phyloP scores from a whole-genome alignment of 2,797 vertebrate genomes.

The Bucorvus abyssinicus region DNA sequence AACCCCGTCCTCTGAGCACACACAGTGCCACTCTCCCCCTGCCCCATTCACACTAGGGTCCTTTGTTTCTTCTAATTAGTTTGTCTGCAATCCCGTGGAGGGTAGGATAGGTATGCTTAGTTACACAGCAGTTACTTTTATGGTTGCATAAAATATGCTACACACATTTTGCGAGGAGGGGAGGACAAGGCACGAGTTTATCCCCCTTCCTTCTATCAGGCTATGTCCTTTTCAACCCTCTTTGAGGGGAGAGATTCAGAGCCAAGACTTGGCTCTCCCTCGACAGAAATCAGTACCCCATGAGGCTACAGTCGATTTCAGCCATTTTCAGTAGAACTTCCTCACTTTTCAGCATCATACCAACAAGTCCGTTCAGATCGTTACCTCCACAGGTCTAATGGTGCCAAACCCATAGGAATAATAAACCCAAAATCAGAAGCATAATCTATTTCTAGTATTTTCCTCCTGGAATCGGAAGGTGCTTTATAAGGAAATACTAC shows the following conservation, averaged over 20 bases:
- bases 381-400: neutral
- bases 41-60: rapidly evolving
- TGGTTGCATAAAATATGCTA: neutral
- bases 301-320: neutral
- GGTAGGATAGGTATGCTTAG: rapidly evolving
- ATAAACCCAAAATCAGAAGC: neutral
- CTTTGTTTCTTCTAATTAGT: neutral
- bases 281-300: neutral
- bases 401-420: neutral
- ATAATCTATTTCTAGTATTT: neutral
- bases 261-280: neutral
- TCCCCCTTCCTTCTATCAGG: neutral
- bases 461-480: neutral
- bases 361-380: neutral
- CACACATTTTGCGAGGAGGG: neutral
- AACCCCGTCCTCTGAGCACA: neutral
- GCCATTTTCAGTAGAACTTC: neutral
- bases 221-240: neutral
- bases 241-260: neutral
- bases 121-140: neutral
- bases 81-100: neutral
- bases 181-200: neutral
- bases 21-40: neutral
- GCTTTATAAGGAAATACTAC: neutral
- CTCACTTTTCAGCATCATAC: neutral